Evolutionary conservation across 2,888 invertebrate genomes (phyloP).

Genomic region (Blera fallax): DNA sequence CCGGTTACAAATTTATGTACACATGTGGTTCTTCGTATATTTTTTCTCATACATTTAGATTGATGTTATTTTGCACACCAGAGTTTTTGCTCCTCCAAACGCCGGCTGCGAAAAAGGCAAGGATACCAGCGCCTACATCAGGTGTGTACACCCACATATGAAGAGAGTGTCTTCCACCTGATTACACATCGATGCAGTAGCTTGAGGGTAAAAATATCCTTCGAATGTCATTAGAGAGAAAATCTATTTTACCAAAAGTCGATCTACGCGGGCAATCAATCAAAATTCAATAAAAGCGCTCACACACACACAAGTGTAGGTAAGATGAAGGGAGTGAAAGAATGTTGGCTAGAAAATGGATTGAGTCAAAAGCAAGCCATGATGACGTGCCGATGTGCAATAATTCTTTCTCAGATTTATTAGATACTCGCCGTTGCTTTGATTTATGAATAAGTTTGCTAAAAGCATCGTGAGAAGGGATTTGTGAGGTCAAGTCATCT

Average conservation of each 20-base stretch:
- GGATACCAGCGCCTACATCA: background rate
- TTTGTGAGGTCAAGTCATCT: background rate
- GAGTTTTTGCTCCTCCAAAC: background rate
- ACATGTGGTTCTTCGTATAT: slow-evolving; percentile 35
- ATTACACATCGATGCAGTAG: slow-evolving; percentile 27
- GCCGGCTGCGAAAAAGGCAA: background rate
- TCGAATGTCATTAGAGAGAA: slow-evolving; percentile 42
- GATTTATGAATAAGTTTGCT: background rate
- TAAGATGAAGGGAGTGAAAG: background rate
- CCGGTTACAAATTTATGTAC: slow-evolving; percentile 38
- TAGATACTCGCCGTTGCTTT: background rate
- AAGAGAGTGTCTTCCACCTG: slow-evolving; percentile 25
- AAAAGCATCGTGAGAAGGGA: background rate
- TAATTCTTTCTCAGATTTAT: slow-evolving; percentile 2
- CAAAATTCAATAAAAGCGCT: slow-evolving; percentile 31
- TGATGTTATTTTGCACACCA: slow-evolving; percentile 25
- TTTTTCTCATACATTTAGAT: slow-evolving; percentile 40
- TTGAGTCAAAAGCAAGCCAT: background rate
- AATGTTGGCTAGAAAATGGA: background rate
- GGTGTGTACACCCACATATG: background rate
- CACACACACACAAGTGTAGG: background rate
- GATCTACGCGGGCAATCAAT: slow-evolving; percentile 41
- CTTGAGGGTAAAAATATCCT: slow-evolving; percentile 34
- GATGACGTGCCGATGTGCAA: slow-evolving; percentile 14
- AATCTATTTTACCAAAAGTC: slow-evolving; percentile 37